phyloP scores from a whole-genome alignment of 2,888 invertebrate genomes.

The Serrognathus titanus region DNA sequence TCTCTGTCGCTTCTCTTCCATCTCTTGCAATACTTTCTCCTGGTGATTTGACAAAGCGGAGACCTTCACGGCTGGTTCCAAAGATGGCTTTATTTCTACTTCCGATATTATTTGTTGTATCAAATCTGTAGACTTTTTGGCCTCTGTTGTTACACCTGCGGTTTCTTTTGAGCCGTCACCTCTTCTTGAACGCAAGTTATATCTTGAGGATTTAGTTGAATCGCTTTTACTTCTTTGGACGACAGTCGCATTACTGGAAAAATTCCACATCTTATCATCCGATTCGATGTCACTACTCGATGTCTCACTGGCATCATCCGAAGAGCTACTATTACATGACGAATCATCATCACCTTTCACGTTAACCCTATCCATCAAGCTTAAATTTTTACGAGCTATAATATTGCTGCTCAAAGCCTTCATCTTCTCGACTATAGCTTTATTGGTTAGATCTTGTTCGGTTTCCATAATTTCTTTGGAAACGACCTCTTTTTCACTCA shows the following conservation, averaged over 20 bases:
- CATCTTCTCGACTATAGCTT: slow-evolving; percentile 20
- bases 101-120: slow-evolving; percentile 4
- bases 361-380: slow-evolving; percentile 26
- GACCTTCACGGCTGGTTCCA: not conserved
- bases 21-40: slow-evolving; percentile 26
- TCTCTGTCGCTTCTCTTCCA: slow-evolving; percentile 37
- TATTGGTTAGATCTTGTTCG: not conserved
- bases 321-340: not conserved
- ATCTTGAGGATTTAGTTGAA: not conserved
- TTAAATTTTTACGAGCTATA: slow-evolving; percentile 42
- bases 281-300: not conserved
- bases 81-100: slow-evolving; percentile 1
- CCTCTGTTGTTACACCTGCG: not conserved
- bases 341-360: not conserved
- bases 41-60: not conserved
- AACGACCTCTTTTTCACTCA: not conserved
- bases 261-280: not conserved
- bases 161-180: not conserved
- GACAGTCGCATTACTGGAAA: not conserved
- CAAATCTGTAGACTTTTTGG: not conserved
- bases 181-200: not conserved
- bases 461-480: not conserved
- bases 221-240: not conserved
- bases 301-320: not conserved
- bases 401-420: slow-evolving; percentile 32